Base-by-base conservation (phyloP, 2,888 invertebrate species). In the Lochmaea crataegi region DNA sequence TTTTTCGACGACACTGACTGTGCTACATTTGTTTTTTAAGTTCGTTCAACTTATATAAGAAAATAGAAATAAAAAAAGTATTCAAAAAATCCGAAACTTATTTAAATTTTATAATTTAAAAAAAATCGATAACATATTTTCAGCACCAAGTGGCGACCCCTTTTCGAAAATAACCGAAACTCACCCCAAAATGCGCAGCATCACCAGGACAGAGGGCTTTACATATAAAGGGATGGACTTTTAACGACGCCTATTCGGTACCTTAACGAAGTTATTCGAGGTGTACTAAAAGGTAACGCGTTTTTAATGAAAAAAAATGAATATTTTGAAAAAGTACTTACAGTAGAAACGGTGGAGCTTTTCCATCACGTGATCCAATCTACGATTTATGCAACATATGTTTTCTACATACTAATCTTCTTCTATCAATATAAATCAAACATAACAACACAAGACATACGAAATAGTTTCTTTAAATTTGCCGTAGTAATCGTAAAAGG, bases 91-190 rank as follows among this genome's bases (percentile, higher is more conserved):
- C 12, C 45, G 10, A 69, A 53, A 56, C 42, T 64, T 70, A 64
- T 70, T 70, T 45, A 68, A 71, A 57, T 74, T 67, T 63, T 64
- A 66, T 64, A 18, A 57, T 5, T 42, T 12, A 10, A 6, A 42
- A 16, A 22, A 51, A 58, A 72, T 71, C 73, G 63, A 76, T 73
- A 71, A 32, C 56, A 45, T 41, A 38, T 53, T 45, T 63, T 6
- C 60, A 38, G 66, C 56, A 4, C 63, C 74, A 45, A 42, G 73
- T 67, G 65, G 77, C 81, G 80, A 79, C 79, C 67, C 75, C 73
- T 71, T 42, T 57, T 72, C 70, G 41, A 42, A 16, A 41, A 16
- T 60, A 2, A 51, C 42, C 71, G 72, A 76, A 79, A 75, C 72
- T 61, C 57, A 67, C 57, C 77, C 77, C 65, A 68, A 77, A 77